These are phyloP conservation scores for Danio rerio DNA, from an alignment of 2,113 vertebrate species.

Conservation along the genomic window DNA sequence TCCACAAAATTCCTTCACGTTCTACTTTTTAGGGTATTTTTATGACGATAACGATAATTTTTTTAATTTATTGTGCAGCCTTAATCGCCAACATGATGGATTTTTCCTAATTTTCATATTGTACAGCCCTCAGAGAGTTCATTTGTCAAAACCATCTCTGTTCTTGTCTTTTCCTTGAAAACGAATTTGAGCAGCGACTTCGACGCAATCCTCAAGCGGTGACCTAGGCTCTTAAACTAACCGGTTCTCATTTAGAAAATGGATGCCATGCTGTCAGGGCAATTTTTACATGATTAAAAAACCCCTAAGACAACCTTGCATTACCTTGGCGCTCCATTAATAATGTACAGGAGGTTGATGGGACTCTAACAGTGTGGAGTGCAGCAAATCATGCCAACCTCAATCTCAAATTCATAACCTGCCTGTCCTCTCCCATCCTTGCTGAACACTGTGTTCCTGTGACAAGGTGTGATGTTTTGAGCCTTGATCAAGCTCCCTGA, in stretches of 20 bases:
- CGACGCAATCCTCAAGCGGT: not conserved
- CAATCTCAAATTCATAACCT: conserved; percentile 44
- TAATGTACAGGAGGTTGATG: conserved; percentile 49
- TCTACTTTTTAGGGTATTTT: too few species aligned
- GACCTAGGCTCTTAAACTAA: conserved; percentile 34
- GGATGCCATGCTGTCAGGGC: conserved; percentile 47
- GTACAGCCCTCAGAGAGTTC: not conserved
- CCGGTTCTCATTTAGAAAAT: conserved; percentile 38
- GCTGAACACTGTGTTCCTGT: conserved; percentile 14
- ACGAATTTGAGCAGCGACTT: conserved; percentile 26
- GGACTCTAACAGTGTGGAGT: conserved; percentile 43
- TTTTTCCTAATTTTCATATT: too few species aligned
- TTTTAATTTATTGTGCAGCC: too few species aligned
- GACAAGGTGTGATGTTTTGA: conserved; percentile 15
- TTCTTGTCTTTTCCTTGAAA: conserved; percentile 31
- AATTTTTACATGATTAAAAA: conserved; percentile 55
- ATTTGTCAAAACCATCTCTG: not conserved
- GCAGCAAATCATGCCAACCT: conserved; percentile 49
- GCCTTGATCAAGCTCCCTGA: conserved; percentile 15
- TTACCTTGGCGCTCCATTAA: conserved; percentile 46
- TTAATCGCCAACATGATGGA: too few species aligned
- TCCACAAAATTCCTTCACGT: too few species aligned
- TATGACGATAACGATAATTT: too few species aligned
- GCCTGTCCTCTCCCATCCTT: conserved; percentile 31
- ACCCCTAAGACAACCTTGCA: conserved; percentile 47